Percentiles rank a stretch among this genome's conserved stretches.
Evolutionary conservation across 2,797 vertebrate species (phyloP).

Genomic region (Netta rufina): DNA sequence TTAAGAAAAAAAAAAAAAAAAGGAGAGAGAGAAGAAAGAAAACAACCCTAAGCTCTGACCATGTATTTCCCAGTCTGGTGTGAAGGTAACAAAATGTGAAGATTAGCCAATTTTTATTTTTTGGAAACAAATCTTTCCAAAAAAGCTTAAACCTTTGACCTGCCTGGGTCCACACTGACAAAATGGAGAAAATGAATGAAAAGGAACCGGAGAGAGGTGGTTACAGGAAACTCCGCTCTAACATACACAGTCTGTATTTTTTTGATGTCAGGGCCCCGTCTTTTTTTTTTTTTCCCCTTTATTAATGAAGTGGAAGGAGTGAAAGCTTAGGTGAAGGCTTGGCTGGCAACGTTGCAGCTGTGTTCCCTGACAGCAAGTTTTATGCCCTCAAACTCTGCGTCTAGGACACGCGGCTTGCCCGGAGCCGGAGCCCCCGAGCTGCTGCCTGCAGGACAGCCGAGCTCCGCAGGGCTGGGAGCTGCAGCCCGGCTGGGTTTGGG

Average conservation of each 20-base stretch:
- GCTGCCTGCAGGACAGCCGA: no score
- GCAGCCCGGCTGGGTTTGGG: no score
- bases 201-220: conserved; percentile 1
- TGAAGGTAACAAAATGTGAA: conserved; percentile 60
- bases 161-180: conserved; percentile 29
- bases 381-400: not conserved
- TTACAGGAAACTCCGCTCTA: not conserved
- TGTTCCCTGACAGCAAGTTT: not conserved
- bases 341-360: not conserved
- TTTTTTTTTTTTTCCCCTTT: not conserved
- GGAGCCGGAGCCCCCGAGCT: no score
- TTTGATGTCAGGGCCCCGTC: not conserved
- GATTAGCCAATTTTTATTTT: conserved; percentile 24
- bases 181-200: conserved; percentile 45
- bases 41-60: conserved; percentile 22
- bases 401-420: not conserved
- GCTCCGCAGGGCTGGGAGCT: no score
- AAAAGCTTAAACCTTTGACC: conserved; percentile 61
- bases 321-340: not conserved
- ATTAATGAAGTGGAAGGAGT: conserved; percentile 31
- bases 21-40: accelerated
- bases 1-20: not conserved
- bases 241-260: conserved; percentile 12
- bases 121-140: conserved; percentile 52
- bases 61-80: conserved; percentile 40